Evolutionary conservation across 2,113 vertebrate species (phyloP), one percentile per base, ranked within the genome.

Genomic region (Merops nubicus): DNA sequence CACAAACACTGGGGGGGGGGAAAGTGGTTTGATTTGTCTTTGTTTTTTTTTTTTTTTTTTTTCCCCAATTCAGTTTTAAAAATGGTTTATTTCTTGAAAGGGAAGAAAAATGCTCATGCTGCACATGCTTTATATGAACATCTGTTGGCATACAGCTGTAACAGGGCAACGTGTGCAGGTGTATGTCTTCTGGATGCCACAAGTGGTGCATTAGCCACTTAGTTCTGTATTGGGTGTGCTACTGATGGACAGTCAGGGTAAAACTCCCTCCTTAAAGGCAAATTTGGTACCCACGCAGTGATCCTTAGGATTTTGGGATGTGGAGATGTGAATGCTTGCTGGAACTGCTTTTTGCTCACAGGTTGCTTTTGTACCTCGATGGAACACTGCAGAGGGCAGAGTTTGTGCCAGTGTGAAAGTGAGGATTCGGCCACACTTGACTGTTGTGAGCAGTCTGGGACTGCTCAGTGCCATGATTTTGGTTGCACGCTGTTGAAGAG

Each of bases 1-100:
- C 95, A 86, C 92, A 94, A 97, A 95, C 69, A 92, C 91, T 89
- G 87, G 86, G 31, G 8, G 47, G 59, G 9, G 34, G 8, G 64
- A 64, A 22, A 25, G 17, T 31, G 59, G n/a, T 7, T 7, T 5
- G 21, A 19, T 34, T 60, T 36, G n/a, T 59, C 34, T 53, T 29
- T n/a, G n/a, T n/a, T n/a, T n/a, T 9, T 54, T 54, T 54, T 54
- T 54, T n/a, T n/a, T n/a, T n/a, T n/a, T n/a, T n/a, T n/a, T n/a
- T n/a, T n/a, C n/a, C n/a, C n/a, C 33, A 33, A 15, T 25, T 80
- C 26, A 53, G 36, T 6, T 8, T 6, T 53, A 53, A 53, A 33
- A n/a, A 33, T n/a, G 5, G 7, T 59, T 16, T 5, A 33, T 94
- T 76, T 94, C 23, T 83, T 89, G 70, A 95, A 93, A 93, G 90